A percentile compares a stretch with the other conserved stretches of the same genome.
phyloP scores from a whole-genome alignment of 1,140 invertebrate species.

The Hirudo medicinalis region DNA sequence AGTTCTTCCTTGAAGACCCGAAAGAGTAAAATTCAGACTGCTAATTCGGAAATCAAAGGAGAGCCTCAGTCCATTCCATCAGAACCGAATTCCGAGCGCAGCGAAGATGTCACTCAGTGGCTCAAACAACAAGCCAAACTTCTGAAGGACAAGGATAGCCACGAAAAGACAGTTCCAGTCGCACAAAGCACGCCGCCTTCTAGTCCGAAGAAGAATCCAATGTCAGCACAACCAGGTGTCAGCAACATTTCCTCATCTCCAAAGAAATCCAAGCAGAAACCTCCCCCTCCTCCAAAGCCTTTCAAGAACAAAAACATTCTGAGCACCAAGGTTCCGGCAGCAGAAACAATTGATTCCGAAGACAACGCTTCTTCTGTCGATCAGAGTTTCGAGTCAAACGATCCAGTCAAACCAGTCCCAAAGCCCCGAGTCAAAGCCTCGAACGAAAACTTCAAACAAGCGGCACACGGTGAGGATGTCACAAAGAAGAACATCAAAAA shows the following conservation, averaged over 20 bases:
- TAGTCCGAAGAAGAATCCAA: background rate
- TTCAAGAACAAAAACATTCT: slow-evolving; percentile 4
- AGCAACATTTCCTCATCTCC: background rate
- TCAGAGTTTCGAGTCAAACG: slow-evolving; percentile 4
- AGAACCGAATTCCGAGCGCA: background rate
- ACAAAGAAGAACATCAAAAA: background rate
- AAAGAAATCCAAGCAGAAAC: background rate
- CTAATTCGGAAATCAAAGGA: background rate
- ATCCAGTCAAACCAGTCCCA: slow-evolving; percentile 6
- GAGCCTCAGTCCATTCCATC: background rate
- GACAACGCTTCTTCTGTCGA: background rate
- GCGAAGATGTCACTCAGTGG: background rate
- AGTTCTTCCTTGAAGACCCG: too few species aligned
- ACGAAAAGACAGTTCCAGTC: background rate
- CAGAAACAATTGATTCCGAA: background rate
- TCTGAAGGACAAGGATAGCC: slow-evolving; percentile 10
- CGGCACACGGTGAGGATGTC: background rate
- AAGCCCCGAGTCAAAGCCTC: background rate
- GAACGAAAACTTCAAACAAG: background rate
- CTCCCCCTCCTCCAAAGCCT: slow-evolving; percentile 15
- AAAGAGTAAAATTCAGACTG: too few species aligned
- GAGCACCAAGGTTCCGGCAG: too few species aligned
- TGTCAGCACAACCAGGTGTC: background rate
- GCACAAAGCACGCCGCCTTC: slow-evolving; percentile 14
- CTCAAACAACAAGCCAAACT: slow-evolving; percentile 13